Percentiles rank a stretch among this genome's conserved stretches.
phyloP scores from a whole-genome alignment of 2,888 invertebrate genomes.

The Drosophila macrospina region DNA sequence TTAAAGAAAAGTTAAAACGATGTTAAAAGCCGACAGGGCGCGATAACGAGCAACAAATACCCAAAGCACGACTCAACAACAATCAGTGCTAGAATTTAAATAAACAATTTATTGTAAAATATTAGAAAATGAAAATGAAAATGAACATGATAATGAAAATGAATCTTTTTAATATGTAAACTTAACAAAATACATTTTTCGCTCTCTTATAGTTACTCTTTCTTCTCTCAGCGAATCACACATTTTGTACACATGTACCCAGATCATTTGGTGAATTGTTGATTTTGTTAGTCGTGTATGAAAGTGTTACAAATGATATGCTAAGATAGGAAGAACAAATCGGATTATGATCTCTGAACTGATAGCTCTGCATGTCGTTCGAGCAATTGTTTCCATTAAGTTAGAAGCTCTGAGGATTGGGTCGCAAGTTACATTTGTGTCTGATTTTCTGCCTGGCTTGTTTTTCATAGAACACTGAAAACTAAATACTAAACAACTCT shows the following conservation, averaged over 20 bases:
- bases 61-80: conserved; percentile 45
- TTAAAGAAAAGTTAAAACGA: conserved; percentile 75
- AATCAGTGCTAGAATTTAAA: conserved; percentile 66
- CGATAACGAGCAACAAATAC: conserved; percentile 73
- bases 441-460: conserved; percentile 58
- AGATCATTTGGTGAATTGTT: conserved; percentile 49
- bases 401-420: conserved; percentile 20
- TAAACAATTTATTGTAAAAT: conserved; percentile 76
- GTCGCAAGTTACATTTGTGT: conserved; percentile 58
- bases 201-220: conserved; percentile 51
- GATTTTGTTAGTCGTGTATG: conserved; percentile 57
- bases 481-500: not conserved
- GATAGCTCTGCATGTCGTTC: conserved; percentile 47
- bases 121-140: conserved; percentile 50
- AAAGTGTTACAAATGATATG: conserved; percentile 5
- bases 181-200: conserved; percentile 57
- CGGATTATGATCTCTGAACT: conserved; percentile 1
- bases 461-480: conserved; percentile 48
- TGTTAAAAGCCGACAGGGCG: conserved; percentile 84
- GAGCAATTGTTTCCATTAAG: conserved; percentile 54
- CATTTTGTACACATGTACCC: conserved; percentile 47
- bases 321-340: not conserved
- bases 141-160: conserved; percentile 31
- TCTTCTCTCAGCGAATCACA: conserved; percentile 38
- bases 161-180: conserved; percentile 51